Evolutionary conservation across 2,888 invertebrate genomes (phyloP), one percentile per base, ranked within the genome.

Genomic region (Dromius quadrimaculatus): DNA sequence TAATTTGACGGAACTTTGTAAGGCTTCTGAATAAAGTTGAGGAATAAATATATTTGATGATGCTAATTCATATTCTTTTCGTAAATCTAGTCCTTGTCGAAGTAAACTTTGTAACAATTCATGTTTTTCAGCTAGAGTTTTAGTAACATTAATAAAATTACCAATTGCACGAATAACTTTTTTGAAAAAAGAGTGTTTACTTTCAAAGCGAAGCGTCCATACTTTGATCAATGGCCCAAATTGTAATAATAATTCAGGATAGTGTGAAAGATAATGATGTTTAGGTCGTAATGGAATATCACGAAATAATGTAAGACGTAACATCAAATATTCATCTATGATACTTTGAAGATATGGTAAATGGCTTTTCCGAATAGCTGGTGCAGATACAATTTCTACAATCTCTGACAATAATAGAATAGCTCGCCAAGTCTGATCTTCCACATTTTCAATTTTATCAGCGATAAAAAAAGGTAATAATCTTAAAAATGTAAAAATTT

Each of bases 241-340:
- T 13, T 20, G 17, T 6, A 23, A 15, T 19, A 66, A 66, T 4
- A 71, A 6, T 17, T 32, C 2, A 15, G 63, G 50, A 19, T 71
- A 71, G 17, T 71, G 71, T 9, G 4, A 6, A 13, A 71, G 36
- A 28, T 66, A 71, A 71, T 71, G 71, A 23, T 71, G 71, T 41
- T 71, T 71, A 8, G 71, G 71, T 6, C 65, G 64, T 13, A 71
- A 59, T 19, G 57, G 57, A 15, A 23, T 28, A 5, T 28, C 4
- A 2, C 1, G 19, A 54, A 54, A 54, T 13, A 28, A 23, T 2
- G n/a, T 11, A 23, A 28, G 13, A 4, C 64, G n/a, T 15, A 64
- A 23, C 22, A 13, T 11, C 45, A 47, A 47, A 34, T 64, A 64
- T 22, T 64, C 64, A 11, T 13, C 11, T 11, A 64, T 47, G 15